Conservation (phyloP, 2,888 invertebrate genomes). For the Leistus spinibarbis region DNA sequence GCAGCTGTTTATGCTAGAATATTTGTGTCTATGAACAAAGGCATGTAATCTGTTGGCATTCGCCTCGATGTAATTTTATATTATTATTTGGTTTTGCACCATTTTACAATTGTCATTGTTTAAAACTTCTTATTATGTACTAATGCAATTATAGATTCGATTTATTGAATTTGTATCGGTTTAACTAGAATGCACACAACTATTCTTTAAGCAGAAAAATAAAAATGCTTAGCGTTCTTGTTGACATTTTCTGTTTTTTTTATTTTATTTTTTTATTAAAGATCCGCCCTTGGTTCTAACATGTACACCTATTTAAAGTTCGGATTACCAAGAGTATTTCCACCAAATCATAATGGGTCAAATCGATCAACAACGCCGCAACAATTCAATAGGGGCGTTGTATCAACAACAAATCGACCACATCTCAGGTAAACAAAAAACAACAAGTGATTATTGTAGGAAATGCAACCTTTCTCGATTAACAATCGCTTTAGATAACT, state of each 20-base stretch:
- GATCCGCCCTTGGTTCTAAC: slow-evolving; percentile 85
- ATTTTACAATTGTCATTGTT: no score
- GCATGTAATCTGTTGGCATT: no score
- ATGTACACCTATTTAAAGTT: slow-evolving; percentile 95
- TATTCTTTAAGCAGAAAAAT: not conserved
- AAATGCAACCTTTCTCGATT: not conserved
- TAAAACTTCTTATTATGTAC: not conserved
- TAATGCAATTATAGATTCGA: not conserved
- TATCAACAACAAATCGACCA: slow-evolving; percentile 57
- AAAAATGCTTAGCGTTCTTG: not conserved
- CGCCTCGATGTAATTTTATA: no score
- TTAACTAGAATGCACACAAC: not conserved
- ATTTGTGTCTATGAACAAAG: no score
- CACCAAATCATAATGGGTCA: slow-evolving; percentile 78
- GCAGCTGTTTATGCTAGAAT: no score
- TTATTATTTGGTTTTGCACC: no score
- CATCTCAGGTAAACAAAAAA: slow-evolving; percentile 56
- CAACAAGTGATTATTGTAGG: not conserved
- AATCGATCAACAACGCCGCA: slow-evolving; percentile 70
- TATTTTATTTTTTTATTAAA: no score
- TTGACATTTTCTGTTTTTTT: not conserved
- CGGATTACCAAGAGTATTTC: slow-evolving; percentile 89
- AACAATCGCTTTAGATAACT: not conserved
- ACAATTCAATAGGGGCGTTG: slow-evolving; percentile 52
- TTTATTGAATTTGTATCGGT: not conserved